These are phyloP conservation scores for Calosoma granatense DNA, from an alignment of 1,140 invertebrate genomes.

Conservation along the genomic window DNA sequence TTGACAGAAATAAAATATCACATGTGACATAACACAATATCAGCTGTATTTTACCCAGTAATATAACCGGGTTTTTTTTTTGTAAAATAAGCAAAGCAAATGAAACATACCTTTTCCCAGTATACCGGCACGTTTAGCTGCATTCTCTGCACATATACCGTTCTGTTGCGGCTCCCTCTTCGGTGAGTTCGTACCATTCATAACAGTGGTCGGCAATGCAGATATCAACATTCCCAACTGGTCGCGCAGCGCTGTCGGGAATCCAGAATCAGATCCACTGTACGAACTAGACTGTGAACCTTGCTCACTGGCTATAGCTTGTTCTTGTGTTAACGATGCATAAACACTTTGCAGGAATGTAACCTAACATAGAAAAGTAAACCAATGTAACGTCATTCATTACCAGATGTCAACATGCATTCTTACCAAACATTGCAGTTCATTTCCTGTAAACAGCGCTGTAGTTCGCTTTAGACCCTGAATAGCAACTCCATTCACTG, in stretches of 20 bases:
- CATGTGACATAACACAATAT: neutral
- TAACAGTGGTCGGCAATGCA: conserved; percentile 21
- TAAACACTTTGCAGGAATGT: conserved; percentile 38
- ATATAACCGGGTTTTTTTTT: neutral
- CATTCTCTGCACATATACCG: conserved; percentile 26
- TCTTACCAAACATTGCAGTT: conserved; percentile 52
- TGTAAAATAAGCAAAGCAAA: neutral
- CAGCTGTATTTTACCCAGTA: neutral
- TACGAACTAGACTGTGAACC: neutral
- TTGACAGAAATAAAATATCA: neutral
- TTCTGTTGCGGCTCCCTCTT: conserved; percentile 8
- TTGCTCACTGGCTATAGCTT: neutral
- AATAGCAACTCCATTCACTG: conserved; percentile 46
- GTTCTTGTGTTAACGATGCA: neutral
- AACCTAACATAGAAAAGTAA: conserved; percentile 34
- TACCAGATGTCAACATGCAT: too few species aligned
- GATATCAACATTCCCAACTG: conserved; percentile 29
- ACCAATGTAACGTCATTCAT: neutral
- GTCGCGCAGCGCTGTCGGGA: neutral
- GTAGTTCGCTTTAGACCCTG: conserved; percentile 50
- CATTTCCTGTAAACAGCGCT: conserved; percentile 55
- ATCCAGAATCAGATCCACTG: neutral
- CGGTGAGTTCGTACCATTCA: conserved; percentile 16
- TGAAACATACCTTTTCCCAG: conserved; percentile 32
- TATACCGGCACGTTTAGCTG: conserved; percentile 28